Evolutionary conservation across 2,113 vertebrate genomes (phyloP).

Genomic region (Australoheros scitulus): DNA sequence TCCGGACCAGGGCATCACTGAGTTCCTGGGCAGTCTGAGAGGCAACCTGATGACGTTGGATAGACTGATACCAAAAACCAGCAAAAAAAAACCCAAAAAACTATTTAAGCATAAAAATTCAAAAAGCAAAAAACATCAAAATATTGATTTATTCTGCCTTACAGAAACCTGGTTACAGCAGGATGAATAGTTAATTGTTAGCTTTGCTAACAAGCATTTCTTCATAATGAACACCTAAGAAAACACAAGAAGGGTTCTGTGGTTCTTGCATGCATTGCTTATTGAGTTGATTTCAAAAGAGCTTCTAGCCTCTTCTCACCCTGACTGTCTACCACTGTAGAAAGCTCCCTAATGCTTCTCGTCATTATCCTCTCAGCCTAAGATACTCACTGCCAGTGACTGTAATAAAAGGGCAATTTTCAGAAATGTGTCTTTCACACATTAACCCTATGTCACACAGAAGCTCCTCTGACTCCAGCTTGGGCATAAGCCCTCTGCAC

Average conservation of each 20-base stretch:
- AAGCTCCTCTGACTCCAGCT: conserved; percentile 13
- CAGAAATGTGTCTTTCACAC: conserved; percentile 38
- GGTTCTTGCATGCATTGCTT: neutral
- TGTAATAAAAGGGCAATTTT: conserved; percentile 15
- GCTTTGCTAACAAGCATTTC: neutral
- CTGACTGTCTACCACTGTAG: neutral
- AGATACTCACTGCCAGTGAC: conserved; percentile 6
- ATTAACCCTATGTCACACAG: conserved; percentile 25
- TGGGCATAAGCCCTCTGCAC: neutral
- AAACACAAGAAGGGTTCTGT: neutral
- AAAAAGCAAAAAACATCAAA: no score
- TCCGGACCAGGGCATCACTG: no score
- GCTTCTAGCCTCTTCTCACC: neutral
- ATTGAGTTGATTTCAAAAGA: neutral
- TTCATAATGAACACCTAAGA: neutral
- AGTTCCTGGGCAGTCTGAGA: no score
- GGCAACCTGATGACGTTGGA: no score
- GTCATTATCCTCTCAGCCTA: conserved; percentile 24
- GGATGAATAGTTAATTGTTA: no score
- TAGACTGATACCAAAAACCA: no score
- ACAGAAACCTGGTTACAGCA: no score
- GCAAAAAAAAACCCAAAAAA: no score
- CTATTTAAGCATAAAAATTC: no score
- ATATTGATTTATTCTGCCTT: no score
- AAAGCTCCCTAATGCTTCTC: conserved; percentile 17